Evolutionary conservation across 2,888 invertebrate species (phyloP).

Genomic region (Peribatodes rhomboidaria): DNA sequence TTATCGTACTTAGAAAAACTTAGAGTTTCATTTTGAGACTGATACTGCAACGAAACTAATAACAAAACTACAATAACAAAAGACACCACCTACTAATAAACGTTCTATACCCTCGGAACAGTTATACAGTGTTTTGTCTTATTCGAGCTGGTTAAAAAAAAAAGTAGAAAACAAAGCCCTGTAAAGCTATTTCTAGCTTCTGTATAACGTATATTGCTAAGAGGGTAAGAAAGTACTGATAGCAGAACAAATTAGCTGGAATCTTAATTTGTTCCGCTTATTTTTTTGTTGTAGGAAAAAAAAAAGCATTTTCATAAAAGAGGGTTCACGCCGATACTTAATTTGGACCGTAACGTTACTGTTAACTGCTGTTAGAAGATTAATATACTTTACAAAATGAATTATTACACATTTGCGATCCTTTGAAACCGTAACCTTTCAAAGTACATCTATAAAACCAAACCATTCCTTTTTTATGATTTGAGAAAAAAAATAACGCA

Average conservation of each 20-base stretch:
- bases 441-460: background rate
- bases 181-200: no score
- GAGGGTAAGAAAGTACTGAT: no score
- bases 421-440: constrained; percentile 8
- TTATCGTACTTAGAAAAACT: background rate
- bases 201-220: no score
- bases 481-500: background rate
- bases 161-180: no score
- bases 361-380: background rate
- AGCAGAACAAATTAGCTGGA: no score
- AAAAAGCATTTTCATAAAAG: constrained; percentile 25
- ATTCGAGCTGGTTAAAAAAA: no score
- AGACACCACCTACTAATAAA: no score
- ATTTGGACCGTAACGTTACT: constrained; percentile 14
- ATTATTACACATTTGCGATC: constrained; percentile 13
- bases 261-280: background rate
- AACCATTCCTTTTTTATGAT: background rate
- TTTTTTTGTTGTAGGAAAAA: background rate
- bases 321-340: constrained; percentile 23
- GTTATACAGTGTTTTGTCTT: no score
- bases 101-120: no score
- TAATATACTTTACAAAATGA: constrained; percentile 16
- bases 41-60: background rate
- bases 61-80: no score
- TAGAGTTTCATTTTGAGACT: constrained; percentile 4